Conservation (phyloP, 2,888 invertebrate species). For the Campopleginae sp. region DNA sequence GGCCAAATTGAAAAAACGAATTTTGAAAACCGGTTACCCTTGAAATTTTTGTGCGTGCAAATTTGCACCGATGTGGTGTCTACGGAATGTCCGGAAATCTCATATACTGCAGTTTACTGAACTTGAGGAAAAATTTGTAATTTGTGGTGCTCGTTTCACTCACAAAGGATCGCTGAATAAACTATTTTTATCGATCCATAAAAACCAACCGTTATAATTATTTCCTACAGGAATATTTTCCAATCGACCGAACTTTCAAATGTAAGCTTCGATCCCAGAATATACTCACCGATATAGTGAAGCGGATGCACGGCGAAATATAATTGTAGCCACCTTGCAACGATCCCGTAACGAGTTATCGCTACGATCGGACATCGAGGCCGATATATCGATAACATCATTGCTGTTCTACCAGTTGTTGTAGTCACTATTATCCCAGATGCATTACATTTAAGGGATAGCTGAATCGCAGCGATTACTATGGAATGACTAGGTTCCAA, state of each 20-base stretch:
- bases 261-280: background rate
- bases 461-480: constrained; percentile 90
- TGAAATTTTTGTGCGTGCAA: too few relatives aligned
- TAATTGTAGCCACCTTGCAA: constrained; percentile 88
- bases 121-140: too few relatives aligned
- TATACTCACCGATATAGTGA: constrained; percentile 86
- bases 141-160: too few relatives aligned
- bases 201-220: background rate
- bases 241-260: background rate
- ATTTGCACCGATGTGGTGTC: too few relatives aligned
- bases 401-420: constrained; percentile 87
- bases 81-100: too few relatives aligned
- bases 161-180: too few relatives aligned
- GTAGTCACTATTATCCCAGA: constrained; percentile 89
- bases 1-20: too few relatives aligned
- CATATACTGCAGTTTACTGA: too few relatives aligned
- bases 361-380: constrained; percentile 90
- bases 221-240: background rate
- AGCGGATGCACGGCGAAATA: constrained; percentile 89
- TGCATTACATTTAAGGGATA: constrained; percentile 89
- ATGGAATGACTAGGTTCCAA: constrained; percentile 89
- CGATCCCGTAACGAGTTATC: constrained; percentile 87
- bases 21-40: too few relatives aligned
- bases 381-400: constrained; percentile 87
- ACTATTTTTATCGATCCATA: too few relatives aligned